Evolutionary conservation across 1,140 invertebrate genomes (phyloP).

Genomic region (Centruroides sculpturatus): DNA sequence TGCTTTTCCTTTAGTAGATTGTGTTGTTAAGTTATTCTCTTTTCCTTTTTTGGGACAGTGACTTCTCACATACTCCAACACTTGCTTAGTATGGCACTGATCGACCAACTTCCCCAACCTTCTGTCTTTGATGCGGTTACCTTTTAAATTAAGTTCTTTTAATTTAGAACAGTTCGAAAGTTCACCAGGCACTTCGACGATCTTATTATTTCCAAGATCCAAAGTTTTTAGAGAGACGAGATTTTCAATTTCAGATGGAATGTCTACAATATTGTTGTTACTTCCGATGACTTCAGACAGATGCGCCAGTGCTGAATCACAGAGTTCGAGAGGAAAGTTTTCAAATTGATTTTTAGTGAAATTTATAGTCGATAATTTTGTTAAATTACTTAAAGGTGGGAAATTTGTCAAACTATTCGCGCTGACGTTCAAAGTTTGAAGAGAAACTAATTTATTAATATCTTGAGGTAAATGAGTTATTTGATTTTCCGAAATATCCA

Average conservation of each 20-base stretch:
- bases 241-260: constrained; percentile 41
- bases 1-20: constrained; percentile 22
- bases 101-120: constrained; percentile 53
- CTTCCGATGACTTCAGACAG: constrained; percentile 49
- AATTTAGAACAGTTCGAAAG: constrained; percentile 47
- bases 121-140: constrained; percentile 54
- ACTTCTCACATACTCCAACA: constrained; percentile 49
- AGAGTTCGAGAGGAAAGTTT: constrained; percentile 44
- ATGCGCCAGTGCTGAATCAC: constrained; percentile 40
- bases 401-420: constrained; percentile 45
- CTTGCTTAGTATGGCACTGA: constrained; percentile 43
- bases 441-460: constrained; percentile 41
- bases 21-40: constrained; percentile 8
- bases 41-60: constrained; percentile 34
- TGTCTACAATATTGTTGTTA: constrained; percentile 45
- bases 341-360: constrained; percentile 50
- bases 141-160: constrained; percentile 48
- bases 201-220: constrained; percentile 49
- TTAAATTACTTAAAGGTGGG: constrained; percentile 41
- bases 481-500: constrained; percentile 51
- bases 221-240: constrained; percentile 49
- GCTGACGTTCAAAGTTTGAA: constrained; percentile 52
- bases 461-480: constrained; percentile 41
- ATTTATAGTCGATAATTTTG: constrained; percentile 42
- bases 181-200: constrained; percentile 45